Conservation (phyloP, 2,797 vertebrate species). For the Thaleichthys pacificus region DNA sequence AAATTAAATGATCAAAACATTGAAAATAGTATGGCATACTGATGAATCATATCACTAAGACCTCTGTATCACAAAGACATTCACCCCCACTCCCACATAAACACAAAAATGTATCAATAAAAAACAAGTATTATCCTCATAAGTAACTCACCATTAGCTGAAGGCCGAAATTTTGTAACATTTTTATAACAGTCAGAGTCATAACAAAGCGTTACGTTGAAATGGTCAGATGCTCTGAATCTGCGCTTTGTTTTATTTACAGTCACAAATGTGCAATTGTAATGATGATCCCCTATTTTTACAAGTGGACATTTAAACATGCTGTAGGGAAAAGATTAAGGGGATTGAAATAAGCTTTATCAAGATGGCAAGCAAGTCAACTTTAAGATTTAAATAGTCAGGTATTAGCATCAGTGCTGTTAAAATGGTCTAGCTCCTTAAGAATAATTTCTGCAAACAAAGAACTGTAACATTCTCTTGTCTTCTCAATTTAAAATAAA, state of each 20-base stretch:
- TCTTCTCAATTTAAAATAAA: neutral
- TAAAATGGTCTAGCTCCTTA: too few species aligned
- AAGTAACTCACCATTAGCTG: conserved; percentile 45
- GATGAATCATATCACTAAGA: too few species aligned
- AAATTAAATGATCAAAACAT: neutral
- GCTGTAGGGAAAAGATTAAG: conserved; percentile 12
- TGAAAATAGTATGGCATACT: too few species aligned
- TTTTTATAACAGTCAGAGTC: accelerated
- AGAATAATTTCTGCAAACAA: too few species aligned
- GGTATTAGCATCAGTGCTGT: neutral
- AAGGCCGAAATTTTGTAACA: accelerated
- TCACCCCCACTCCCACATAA: too few species aligned
- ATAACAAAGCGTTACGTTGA: conserved; percentile 12
- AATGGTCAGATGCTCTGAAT: accelerated
- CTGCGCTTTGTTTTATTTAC: neutral
- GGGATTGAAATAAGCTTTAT: too few species aligned
- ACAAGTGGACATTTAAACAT: conserved; percentile 43
- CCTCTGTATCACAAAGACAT: too few species aligned
- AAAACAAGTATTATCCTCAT: neutral
- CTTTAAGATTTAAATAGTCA: neutral
- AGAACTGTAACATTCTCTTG: neutral
- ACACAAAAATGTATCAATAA: too few species aligned
- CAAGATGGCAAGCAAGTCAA: too few species aligned
- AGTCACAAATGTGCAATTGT: conserved; percentile 32
- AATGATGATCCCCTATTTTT: conserved; percentile 18